These are phyloP conservation scores for Chrysaora quinquecirrha DNA, from an alignment of 30 jellyfish, hydroid and myxozoan genomes.

Conservation along the genomic window DNA sequence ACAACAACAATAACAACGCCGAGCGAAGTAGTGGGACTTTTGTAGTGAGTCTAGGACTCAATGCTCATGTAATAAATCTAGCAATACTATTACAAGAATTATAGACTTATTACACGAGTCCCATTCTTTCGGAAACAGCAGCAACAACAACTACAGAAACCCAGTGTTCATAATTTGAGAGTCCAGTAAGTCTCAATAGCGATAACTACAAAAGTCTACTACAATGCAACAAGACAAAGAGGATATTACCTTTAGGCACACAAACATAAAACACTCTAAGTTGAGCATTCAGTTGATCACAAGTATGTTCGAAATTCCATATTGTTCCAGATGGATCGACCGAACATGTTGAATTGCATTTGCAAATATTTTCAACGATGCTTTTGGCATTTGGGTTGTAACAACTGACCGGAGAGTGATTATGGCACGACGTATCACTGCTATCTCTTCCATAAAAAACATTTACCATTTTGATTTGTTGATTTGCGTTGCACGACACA, in stretches of 20 bases:
- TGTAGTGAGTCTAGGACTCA: no score
- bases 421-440: slow-evolving; percentile 36
- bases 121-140: no score
- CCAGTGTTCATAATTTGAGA: no score
- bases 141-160: no score
- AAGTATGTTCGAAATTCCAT: slow-evolving; percentile 34
- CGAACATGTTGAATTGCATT: slow-evolving; percentile 22
- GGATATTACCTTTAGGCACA: slow-evolving; percentile 28
- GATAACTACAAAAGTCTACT: no score
- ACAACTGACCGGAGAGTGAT: slow-evolving; percentile 7
- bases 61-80: no score
- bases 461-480: slow-evolving; percentile 34
- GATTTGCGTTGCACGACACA: slow-evolving; percentile 7
- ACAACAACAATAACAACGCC: no score
- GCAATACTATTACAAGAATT: no score
- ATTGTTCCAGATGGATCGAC: slow-evolving; percentile 26
- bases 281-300: slow-evolving; percentile 57
- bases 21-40: no score
- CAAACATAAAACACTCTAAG: slow-evolving; percentile 34
- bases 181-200: no score
- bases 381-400: slow-evolving; percentile 54
- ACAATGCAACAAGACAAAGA: no score
- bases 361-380: slow-evolving; percentile 37
- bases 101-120: no score
- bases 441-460: slow-evolving; percentile 58